Conservation (phyloP, 2,888 invertebrate species). For the Ophion costatus region DNA sequence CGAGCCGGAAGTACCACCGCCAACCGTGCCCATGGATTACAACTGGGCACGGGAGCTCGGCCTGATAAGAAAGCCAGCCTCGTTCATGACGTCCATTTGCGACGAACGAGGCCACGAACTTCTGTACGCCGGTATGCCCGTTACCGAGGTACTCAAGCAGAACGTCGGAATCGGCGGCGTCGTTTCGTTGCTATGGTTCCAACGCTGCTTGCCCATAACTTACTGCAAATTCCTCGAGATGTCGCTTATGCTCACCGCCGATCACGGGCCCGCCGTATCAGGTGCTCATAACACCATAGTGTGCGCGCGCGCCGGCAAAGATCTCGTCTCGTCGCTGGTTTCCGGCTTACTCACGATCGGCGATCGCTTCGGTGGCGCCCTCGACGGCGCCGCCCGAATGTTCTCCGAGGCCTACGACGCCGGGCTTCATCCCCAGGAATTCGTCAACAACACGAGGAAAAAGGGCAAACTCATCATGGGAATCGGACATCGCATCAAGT, state of each 20-base stretch:
- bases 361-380: constrained; percentile 98
- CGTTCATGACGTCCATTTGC: constrained; percentile 99
- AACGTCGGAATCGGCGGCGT: constrained; percentile 99
- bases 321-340: constrained; percentile 97
- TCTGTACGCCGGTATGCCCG: constrained; percentile 97
- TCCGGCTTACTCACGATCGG: constrained; percentile 99
- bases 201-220: constrained; percentile 96
- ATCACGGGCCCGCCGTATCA: constrained; percentile 99
- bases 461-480: constrained; percentile 99
- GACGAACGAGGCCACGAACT: constrained; percentile 99
- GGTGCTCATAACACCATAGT: constrained; percentile 99
- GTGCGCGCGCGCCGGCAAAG: constrained; percentile 98
- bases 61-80: constrained; percentile 98
- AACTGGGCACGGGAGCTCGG: constrained; percentile 99
- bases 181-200: constrained; percentile 99
- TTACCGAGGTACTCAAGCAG: constrained; percentile 94
- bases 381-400: constrained; percentile 98
- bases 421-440: constrained; percentile 98
- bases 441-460: constrained; percentile 98
- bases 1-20: constrained; percentile 96
- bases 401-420: constrained; percentile 98
- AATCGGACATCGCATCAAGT: constrained; percentile 96
- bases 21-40: constrained; percentile 99
- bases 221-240: constrained; percentile 99
- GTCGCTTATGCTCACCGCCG: constrained; percentile 99